Evolutionary conservation across 2,113 vertebrate genomes (phyloP), one percentile per base, ranked within the genome.

Genomic region (Marmota monax): DNA sequence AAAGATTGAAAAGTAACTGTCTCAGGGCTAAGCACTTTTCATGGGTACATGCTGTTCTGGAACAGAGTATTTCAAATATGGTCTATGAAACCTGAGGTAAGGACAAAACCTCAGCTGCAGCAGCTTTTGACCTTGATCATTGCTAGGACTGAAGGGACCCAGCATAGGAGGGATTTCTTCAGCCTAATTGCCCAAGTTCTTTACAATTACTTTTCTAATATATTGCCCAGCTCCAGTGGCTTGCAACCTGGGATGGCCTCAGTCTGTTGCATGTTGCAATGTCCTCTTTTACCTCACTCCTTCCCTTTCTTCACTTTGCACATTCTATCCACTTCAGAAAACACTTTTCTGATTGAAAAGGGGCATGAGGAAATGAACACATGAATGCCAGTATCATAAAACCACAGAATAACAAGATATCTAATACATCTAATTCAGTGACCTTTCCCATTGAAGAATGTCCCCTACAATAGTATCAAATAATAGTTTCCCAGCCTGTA

Each of bases 41-140:
- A 67, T 89, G 95, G 82, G 70, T 58, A 96, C 96, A 92, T 32
- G 58, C 48, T 94, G 88, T 97, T 82, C 84, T 89, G 70, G 69
- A 95, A 82, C 77, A 94, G 61, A 22, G 48, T 63, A 37, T 91
- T 96, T 96, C 94, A 91, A 85, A 91, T 25, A 18, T 51, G 53
- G 32, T 20, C 82, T 79, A 25, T 72, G 32, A 93, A 96, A 83
- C 67, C 20, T 73, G 63, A 94, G 87, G 29, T 92, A 93, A 97
- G 90, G 88, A 92, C 45, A 74, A 69, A 95, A 65, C 34, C 87
- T 82, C 97, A 95, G 94, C 93, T 86, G 63, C 74, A 67, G 29
- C 8, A 23, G 42, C 48, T 96, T 87, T 90, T 96, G 92, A 95
- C 67, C 86, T 92, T 78, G 90, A 39, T 95, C 56, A 74, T 82